Evolutionary conservation across 2,113 vertebrate species (phyloP).

Genomic region (Corythornis cristatus): DNA sequence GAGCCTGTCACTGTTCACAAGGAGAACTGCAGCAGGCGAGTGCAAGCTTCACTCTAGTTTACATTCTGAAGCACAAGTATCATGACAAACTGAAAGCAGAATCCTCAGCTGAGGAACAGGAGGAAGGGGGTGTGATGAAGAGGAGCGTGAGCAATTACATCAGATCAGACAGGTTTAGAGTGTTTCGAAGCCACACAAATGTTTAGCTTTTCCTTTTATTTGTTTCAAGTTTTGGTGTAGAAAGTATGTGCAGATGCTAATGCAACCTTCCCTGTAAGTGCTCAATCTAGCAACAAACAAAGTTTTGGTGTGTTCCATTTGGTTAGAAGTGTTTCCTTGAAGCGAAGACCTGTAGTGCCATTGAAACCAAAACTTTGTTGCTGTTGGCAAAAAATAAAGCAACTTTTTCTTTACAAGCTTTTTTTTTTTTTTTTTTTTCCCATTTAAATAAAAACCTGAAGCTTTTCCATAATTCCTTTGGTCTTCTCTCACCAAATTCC

Average conservation of each 20-base stretch:
- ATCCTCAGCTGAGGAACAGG: conserved; percentile 33
- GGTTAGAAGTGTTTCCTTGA: conserved; percentile 68
- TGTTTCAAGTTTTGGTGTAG: conserved; percentile 80
- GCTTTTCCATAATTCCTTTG: conserved; percentile 78
- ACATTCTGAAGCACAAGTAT: conserved; percentile 78
- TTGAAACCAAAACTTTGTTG: conserved; percentile 66
- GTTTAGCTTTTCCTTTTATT: conserved; percentile 73
- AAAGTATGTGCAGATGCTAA: conserved; percentile 68
- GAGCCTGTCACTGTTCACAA: conserved; percentile 58
- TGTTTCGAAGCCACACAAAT: conserved; percentile 64
- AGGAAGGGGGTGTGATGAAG: background rate
- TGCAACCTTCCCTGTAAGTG: conserved; percentile 55
- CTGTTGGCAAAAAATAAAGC: conserved; percentile 73
- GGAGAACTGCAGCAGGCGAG: conserved; percentile 68
- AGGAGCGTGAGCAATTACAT: conserved; percentile 31
- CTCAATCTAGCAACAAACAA: conserved; percentile 65
- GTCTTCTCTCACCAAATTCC: conserved; percentile 75
- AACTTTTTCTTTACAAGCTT: conserved; percentile 67
- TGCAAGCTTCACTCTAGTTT: conserved; percentile 71
- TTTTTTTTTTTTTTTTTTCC: background rate
- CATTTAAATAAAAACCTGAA: conserved; percentile 73
- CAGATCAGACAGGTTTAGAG: conserved; percentile 62
- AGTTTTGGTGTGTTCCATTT: conserved; percentile 71
- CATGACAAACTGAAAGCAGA: conserved; percentile 53
- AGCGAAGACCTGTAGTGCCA: conserved; percentile 59